Evolutionary conservation across 2,888 invertebrate species (phyloP).

Genomic region (Caenorhabditis becei): DNA sequence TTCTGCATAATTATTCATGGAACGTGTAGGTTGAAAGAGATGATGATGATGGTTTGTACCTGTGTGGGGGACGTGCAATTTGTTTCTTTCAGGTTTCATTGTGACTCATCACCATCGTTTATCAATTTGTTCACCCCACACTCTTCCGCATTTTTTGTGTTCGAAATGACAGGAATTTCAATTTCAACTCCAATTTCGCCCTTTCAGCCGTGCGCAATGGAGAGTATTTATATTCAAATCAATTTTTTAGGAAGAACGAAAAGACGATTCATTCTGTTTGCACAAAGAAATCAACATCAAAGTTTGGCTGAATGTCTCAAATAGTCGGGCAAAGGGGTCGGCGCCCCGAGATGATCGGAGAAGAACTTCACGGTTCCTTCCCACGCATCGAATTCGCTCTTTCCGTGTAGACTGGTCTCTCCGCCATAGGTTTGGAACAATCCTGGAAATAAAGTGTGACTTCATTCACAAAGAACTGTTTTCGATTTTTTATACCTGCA

Average conservation of each 20-base stretch:
- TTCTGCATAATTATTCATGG: slow-evolving; percentile 61
- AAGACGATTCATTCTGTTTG: slow-evolving; percentile 44
- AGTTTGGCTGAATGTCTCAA: slow-evolving; percentile 50
- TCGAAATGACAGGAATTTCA: slow-evolving; percentile 51
- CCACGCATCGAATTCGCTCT: slow-evolving; percentile 53
- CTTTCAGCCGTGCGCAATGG: slow-evolving; percentile 8
- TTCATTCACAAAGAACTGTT: not conserved
- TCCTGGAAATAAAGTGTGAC: slow-evolving; percentile 19
- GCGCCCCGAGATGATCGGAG: slow-evolving; percentile 45
- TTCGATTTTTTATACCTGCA: slow-evolving; percentile 35
- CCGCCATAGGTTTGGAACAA: slow-evolving; percentile 55
- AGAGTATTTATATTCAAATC: slow-evolving; percentile 61
- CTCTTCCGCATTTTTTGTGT: slow-evolving; percentile 52
- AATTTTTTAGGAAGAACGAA: slow-evolving; percentile 27
- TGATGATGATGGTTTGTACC: slow-evolving; percentile 52
- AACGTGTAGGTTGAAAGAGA: slow-evolving; percentile 49
- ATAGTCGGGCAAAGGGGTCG: slow-evolving; percentile 47
- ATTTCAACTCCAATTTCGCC: slow-evolving; percentile 7
- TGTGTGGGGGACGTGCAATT: slow-evolving; percentile 36
- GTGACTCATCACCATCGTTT: slow-evolving; percentile 49
- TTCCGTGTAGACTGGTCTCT: slow-evolving; percentile 50
- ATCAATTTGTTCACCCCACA: slow-evolving; percentile 49
- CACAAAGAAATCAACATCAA: slow-evolving; percentile 46
- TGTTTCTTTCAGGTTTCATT: slow-evolving; percentile 40
- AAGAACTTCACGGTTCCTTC: slow-evolving; percentile 55